Base-by-base conservation (phyloP, 2,797 vertebrate genomes). In the Lithobates pipiens region DNA sequence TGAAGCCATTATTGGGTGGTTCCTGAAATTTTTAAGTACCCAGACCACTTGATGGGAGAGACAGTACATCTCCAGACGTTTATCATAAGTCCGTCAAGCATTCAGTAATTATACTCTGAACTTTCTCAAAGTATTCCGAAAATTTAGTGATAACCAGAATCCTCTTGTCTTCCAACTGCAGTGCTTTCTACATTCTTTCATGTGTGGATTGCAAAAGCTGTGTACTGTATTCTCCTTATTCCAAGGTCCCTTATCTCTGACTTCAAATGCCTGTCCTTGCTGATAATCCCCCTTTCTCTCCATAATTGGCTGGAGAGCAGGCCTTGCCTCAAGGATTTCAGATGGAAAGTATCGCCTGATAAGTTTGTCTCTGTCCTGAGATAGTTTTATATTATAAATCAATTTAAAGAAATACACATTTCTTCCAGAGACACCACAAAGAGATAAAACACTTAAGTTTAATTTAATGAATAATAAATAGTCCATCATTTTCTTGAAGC, bases 241-340 rank as follows among this genome's bases (percentile, higher is more conserved):
- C 79, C 57, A 15, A 16, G n/a, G 50, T n/a, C 34, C 69, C 79
- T 81, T 81, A 81, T 81, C 79, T 81, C 68, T 25, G 68, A 39
- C 29, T 73, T 72, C 68, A 80, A 36, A 80, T 80, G 68, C 21
- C 67, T 71, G 42, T 72, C 79, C 79, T 81, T 81, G 54, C 69
- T 73, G 79, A 81, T 81, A 72, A 81, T 81, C 79, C 63, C 67
- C 63, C 69, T 42, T 80, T 81, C 79, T 21, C 69, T 81, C 79
- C 25, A 69, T 81, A 81, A 81, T 73, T 81, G 79, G 50, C 79
- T 32, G 68, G n/a, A 27, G 8, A 57, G 69, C 79, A 57, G 68
- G 54, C 79, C 68, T 81, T 73, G 68, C 69, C 9, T 54, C 69
- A 29, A 73, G 69, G 69, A 72, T 71, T 73, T 72, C 79, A 73